Percentiles rank a stretch among this genome's conserved stretches.
Conservation (phyloP, 2,888 invertebrate species). For the Ametastegia equiseti region DNA sequence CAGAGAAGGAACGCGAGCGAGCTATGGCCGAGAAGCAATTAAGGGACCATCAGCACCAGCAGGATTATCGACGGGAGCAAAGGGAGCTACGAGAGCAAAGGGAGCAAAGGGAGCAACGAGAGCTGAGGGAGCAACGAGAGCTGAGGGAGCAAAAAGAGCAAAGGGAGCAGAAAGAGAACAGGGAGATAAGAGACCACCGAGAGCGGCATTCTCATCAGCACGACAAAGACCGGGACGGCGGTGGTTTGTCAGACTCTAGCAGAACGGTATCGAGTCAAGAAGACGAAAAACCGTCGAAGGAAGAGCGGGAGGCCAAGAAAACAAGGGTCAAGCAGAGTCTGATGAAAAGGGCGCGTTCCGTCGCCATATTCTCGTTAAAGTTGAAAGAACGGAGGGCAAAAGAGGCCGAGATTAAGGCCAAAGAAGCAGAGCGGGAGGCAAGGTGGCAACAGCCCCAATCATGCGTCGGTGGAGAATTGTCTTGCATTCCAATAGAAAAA, state of each 20-base stretch:
- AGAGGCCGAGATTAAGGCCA: constrained; percentile 85
- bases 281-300: constrained; percentile 75
- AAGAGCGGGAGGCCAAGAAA: constrained; percentile 82
- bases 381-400: constrained; percentile 87
- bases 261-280: constrained; percentile 80
- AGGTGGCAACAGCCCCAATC: constrained; percentile 80
- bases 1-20: constrained; percentile 71
- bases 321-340: constrained; percentile 85
- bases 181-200: constrained; percentile 57
- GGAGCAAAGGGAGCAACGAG: constrained; percentile 43
- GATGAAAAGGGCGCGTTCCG: constrained; percentile 90
- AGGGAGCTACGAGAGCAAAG: constrained; percentile 45
- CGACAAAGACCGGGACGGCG: constrained; percentile 67
- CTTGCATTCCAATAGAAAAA: constrained; percentile 91
- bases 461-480: constrained; percentile 88
- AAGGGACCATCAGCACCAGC: constrained; percentile 66
- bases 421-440: constrained; percentile 79
- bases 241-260: constrained; percentile 78
- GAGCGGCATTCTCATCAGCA: constrained; percentile 63
- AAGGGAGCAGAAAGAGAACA: constrained; percentile 36
- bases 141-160: constrained; percentile 12
- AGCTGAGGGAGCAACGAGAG: constrained; percentile 17
- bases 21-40: constrained; percentile 70
- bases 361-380: constrained; percentile 91
- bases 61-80: constrained; percentile 63